These are phyloP conservation scores for Sardinella longiceps DNA, from an alignment of 2,797 vertebrate species.

Conservation along the genomic window DNA sequence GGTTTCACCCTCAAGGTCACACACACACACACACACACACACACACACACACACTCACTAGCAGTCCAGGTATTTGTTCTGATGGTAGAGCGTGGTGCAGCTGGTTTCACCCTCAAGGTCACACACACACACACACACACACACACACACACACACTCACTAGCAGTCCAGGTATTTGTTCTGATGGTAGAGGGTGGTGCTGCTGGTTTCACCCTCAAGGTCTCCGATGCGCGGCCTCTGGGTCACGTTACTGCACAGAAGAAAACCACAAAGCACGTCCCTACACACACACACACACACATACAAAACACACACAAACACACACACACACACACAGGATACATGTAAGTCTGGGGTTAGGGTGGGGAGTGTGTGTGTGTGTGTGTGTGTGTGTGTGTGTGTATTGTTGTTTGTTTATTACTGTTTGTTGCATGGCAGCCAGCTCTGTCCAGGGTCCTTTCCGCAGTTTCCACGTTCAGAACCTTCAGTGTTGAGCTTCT, in stretches of 20 bases:
- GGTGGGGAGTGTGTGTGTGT: neutral
- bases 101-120: too few relatives aligned
- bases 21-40: slow-evolving; percentile 58
- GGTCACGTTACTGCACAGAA: slow-evolving; percentile 91
- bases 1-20: too few relatives aligned
- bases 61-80: too few relatives aligned
- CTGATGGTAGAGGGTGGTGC: slow-evolving; percentile 92
- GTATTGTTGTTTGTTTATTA: slow-evolving; percentile 66
- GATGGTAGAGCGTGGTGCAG: too few relatives aligned
- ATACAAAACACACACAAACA: neutral
- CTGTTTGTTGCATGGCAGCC: slow-evolving; percentile 95
- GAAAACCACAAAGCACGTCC: slow-evolving; percentile 93
- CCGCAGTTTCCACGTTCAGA: slow-evolving; percentile 95
- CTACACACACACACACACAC: slow-evolving; percentile 61
- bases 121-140: neutral
- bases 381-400: slow-evolving; percentile 21
- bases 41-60: slow-evolving; percentile 26
- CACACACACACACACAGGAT: neutral
- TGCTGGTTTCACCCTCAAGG: slow-evolving; percentile 86
- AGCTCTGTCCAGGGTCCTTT: slow-evolving; percentile 79
- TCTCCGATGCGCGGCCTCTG: slow-evolving; percentile 84
- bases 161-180: slow-evolving; percentile 95
- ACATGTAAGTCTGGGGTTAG: too few relatives aligned
- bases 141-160: slow-evolving; percentile 64
- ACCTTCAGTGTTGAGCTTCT: slow-evolving; percentile 94